phyloP scores from a whole-genome alignment of 2,888 invertebrate species.

The Eutolmus rufibarbis region DNA sequence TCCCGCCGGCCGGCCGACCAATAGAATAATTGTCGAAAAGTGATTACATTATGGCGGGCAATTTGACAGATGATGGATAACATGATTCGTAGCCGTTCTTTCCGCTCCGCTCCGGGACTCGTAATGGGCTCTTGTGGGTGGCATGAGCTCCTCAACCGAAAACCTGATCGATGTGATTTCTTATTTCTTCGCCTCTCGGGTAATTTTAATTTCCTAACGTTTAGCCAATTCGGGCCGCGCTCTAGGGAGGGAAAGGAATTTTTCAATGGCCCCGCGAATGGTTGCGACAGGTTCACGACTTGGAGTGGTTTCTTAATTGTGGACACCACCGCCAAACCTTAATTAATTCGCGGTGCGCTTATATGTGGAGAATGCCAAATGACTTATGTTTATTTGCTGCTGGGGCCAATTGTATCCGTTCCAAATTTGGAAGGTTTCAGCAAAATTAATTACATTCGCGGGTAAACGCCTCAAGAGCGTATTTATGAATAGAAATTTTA shows the following conservation, averaged over 20 bases:
- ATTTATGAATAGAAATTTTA: not conserved
- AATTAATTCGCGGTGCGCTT: not conserved
- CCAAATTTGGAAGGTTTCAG: not conserved
- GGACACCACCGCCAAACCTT: not conserved
- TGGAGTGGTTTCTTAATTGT: not conserved
- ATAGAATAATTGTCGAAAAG: constrained; percentile 33
- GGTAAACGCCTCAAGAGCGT: not conserved
- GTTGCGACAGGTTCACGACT: not conserved
- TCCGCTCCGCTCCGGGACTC: not conserved
- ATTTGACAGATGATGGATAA: constrained; percentile 39
- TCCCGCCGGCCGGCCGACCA: not conserved
- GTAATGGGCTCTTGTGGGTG: constrained; percentile 8
- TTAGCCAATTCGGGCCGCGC: not conserved
- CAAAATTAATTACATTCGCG: not conserved
- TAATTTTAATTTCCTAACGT: not conserved
- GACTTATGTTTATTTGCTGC: not conserved
- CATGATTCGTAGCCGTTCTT: constrained; percentile 7
- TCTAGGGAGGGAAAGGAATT: not conserved
- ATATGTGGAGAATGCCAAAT: not conserved
- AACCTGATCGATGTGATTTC: constrained; percentile 15
- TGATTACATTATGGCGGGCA: constrained; percentile 28
- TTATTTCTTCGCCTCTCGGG: not conserved
- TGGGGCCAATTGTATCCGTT: not conserved
- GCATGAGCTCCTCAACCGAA: not conserved
- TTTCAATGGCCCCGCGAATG: not conserved